phyloP scores from a whole-genome alignment of 2,797 vertebrate species.

The Vipera latastei region DNA sequence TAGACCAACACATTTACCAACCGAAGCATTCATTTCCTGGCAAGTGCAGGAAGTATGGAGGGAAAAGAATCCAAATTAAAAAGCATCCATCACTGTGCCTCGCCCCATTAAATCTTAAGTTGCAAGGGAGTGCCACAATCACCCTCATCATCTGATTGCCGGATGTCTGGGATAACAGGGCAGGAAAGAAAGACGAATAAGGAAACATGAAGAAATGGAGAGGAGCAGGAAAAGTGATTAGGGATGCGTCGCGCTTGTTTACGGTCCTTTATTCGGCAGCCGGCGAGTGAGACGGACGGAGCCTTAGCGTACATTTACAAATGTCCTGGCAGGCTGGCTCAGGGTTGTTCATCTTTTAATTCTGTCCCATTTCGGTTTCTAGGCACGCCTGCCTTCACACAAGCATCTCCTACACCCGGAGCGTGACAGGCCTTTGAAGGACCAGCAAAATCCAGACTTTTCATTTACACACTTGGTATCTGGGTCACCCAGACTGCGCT shows the following conservation, averaged over 20 bases:
- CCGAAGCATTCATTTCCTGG: background rate
- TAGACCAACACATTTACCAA: background rate
- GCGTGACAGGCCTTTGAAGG: conserved; percentile 27
- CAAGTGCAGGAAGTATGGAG: background rate
- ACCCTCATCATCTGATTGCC: background rate
- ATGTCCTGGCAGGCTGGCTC: conserved; percentile 65
- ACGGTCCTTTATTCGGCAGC: conserved; percentile 68
- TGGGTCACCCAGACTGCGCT: background rate
- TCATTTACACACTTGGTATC: background rate
- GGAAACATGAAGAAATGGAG: conserved; percentile 50
- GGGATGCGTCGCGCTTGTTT: conserved; percentile 73
- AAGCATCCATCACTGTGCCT: background rate
- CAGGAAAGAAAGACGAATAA: conserved; percentile 49
- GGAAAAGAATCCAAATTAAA: background rate
- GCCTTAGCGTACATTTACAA: conserved; percentile 50
- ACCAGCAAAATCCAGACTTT: background rate
- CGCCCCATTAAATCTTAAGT: background rate
- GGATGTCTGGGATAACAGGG: background rate
- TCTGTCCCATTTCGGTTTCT: conserved; percentile 61
- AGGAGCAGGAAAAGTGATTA: conserved; percentile 71
- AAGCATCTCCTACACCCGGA: background rate
- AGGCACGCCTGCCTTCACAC: background rate
- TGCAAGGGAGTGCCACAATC: background rate
- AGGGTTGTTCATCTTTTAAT: conserved; percentile 74
- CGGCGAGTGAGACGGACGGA: conserved; percentile 41